Percentiles rank a stretch among this genome's conserved stretches.
Conservation (phyloP, 2,113 vertebrate genomes). For the Dissostichus mawsoni region DNA sequence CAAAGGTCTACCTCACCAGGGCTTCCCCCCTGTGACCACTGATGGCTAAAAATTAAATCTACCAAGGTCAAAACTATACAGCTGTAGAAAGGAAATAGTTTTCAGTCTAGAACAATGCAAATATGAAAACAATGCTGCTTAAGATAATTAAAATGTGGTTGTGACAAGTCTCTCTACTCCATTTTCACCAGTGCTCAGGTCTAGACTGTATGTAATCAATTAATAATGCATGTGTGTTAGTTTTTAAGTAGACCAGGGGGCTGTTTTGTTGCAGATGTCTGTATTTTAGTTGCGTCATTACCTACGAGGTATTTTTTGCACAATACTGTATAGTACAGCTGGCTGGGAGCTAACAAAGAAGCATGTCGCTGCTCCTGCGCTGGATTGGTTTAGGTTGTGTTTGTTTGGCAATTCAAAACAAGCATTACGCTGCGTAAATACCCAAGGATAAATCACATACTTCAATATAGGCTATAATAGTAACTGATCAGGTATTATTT, state of each 20-base stretch:
- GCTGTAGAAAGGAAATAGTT: too few relatives aligned
- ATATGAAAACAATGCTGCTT: not conserved
- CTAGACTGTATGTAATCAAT: conserved; percentile 37
- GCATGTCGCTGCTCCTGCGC: conserved; percentile 55
- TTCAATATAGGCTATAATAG: not conserved
- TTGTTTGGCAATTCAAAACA: conserved; percentile 36
- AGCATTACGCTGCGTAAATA: not conserved
- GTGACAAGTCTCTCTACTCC: conserved; percentile 6
- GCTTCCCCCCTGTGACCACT: conserved; percentile 12
- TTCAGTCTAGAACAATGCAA: not conserved
- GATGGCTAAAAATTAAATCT: not conserved
- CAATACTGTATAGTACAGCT: conserved; percentile 31
- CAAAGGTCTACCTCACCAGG: conserved; percentile 15
- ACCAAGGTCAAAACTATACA: too few relatives aligned
- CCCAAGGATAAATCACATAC: not conserved
- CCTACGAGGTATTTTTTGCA: conserved; percentile 32
- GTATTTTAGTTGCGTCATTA: conserved; percentile 27
- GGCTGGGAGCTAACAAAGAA: conserved; percentile 79
- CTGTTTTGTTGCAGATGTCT: conserved; percentile 33
- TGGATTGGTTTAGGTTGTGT: conserved; percentile 38
- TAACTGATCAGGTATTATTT: not conserved
- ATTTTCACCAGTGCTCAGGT: conserved; percentile 22
- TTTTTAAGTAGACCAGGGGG: not conserved
- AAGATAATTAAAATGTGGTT: conserved; percentile 1
- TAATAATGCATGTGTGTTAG: conserved; percentile 32